Evolutionary conservation across 2,113 vertebrate genomes (phyloP).

Genomic region (Morone chrysops): DNA sequence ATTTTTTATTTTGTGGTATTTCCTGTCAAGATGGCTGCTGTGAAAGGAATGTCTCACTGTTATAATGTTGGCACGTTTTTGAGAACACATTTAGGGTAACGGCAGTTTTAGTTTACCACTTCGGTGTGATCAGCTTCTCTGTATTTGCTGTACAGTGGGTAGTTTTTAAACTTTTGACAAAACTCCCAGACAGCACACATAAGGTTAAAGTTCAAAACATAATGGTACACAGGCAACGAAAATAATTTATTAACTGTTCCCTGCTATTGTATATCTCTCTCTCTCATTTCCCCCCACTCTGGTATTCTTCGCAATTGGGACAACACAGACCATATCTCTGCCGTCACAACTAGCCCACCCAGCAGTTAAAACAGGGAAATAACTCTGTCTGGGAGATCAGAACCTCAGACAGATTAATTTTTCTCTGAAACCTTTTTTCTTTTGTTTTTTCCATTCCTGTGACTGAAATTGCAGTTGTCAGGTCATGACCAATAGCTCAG

Average conservation of each 20-base stretch:
- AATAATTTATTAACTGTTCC: background rate
- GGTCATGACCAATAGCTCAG: constrained; percentile 12
- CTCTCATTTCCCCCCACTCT: background rate
- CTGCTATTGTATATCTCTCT: background rate
- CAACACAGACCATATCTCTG: constrained; percentile 11
- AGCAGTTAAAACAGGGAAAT: constrained; percentile 25
- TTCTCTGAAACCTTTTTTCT: constrained; percentile 11
- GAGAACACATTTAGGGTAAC: no score
- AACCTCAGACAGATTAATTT: constrained; percentile 35
- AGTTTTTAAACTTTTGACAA: background rate
- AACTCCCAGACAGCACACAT: background rate
- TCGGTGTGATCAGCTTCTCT: background rate
- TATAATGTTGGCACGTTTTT: background rate
- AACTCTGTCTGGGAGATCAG: constrained; percentile 28
- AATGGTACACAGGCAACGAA: background rate
- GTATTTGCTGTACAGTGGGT: background rate
- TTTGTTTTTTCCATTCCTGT: constrained; percentile 29
- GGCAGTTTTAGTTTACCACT: no score
- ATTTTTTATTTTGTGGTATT: no score
- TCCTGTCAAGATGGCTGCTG: no score
- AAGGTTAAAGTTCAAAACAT: background rate
- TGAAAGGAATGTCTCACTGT: background rate
- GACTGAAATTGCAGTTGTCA: constrained; percentile 5
- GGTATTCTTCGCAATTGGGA: background rate
- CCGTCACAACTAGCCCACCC: constrained; percentile 43